Percentiles rank a stretch among this genome's conserved stretches.
These are phyloP conservation scores for Labia minor DNA, from an alignment of 2,888 invertebrate species.

Conservation along the genomic window DNA sequence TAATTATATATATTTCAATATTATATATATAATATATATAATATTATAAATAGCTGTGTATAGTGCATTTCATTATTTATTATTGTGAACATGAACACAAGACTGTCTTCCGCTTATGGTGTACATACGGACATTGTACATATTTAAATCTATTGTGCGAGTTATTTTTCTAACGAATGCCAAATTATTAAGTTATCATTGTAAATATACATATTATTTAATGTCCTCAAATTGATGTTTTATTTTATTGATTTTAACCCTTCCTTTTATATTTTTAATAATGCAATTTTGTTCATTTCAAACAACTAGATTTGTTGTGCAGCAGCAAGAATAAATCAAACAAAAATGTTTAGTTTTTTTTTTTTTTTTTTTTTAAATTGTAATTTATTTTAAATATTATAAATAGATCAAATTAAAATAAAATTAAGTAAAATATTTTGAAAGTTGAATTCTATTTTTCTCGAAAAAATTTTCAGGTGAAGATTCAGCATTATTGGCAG, in stretches of 20 bases:
- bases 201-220: slow-evolving; percentile 13
- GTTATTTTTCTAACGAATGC: slow-evolving; percentile 13
- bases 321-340: too few species aligned
- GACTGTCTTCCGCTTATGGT: slow-evolving; percentile 13
- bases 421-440: too few species aligned
- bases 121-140: slow-evolving; percentile 13
- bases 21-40: neutral
- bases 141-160: slow-evolving; percentile 13
- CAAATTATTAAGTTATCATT: slow-evolving; percentile 13
- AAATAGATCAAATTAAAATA: too few species aligned
- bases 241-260: neutral
- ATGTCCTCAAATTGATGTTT: neutral
- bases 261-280: neutral
- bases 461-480: too few species aligned
- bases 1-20: neutral
- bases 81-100: slow-evolving; percentile 8
- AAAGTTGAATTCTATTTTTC: too few species aligned
- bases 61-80: slow-evolving; percentile 9
- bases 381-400: too few species aligned
- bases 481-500: too few species aligned
- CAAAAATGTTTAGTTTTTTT: too few species aligned
- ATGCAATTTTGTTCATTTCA: too few species aligned
- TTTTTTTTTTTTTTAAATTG: too few species aligned
- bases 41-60: slow-evolving; percentile 13
- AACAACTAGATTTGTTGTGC: too few species aligned